Conservation (phyloP, 2,888 invertebrate species). For the Nomada lathburiana region DNA sequence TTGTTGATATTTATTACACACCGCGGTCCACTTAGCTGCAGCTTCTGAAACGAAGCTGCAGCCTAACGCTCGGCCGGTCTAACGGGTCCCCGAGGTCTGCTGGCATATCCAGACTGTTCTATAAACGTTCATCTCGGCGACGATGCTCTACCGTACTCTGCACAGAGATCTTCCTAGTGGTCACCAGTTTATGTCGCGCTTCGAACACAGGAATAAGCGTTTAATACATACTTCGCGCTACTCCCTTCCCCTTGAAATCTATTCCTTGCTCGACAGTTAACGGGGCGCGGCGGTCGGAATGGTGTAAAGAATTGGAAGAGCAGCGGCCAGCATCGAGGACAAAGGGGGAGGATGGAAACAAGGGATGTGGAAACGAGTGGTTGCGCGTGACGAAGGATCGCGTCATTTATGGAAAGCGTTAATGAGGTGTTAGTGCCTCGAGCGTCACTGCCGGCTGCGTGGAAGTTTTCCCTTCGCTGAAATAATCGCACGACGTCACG, state of each 20-base stretch:
- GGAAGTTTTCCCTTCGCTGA: conserved; percentile 31
- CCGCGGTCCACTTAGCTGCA: not conserved
- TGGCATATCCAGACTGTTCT: not conserved
- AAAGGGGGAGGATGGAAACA: conserved; percentile 5
- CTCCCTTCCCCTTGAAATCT: not conserved
- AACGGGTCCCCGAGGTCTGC: conserved; percentile 17
- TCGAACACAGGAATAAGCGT: not conserved
- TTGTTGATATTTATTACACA: not conserved
- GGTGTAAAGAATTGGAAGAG: not conserved
- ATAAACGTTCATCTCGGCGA: conserved; percentile 17
- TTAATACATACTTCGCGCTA: not conserved
- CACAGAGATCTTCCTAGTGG: not conserved
- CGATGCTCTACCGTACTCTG: too few species aligned
- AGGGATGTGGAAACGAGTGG: conserved; percentile 36
- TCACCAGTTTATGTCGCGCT: not conserved
- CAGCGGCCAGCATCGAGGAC: not conserved
- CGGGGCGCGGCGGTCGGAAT: too few species aligned
- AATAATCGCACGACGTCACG: conserved; percentile 70
- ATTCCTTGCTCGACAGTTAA: not conserved
- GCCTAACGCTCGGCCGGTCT: conserved; percentile 2
- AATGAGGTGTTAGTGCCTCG: conserved; percentile 77
- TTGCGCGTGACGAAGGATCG: conserved; percentile 39
- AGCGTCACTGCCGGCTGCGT: conserved; percentile 60
- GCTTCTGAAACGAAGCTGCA: conserved; percentile 2
- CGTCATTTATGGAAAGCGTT: conserved; percentile 74